Evolutionary conservation across 2,113 vertebrate species (phyloP).

Genomic region (Plecotus auritus): DNA sequence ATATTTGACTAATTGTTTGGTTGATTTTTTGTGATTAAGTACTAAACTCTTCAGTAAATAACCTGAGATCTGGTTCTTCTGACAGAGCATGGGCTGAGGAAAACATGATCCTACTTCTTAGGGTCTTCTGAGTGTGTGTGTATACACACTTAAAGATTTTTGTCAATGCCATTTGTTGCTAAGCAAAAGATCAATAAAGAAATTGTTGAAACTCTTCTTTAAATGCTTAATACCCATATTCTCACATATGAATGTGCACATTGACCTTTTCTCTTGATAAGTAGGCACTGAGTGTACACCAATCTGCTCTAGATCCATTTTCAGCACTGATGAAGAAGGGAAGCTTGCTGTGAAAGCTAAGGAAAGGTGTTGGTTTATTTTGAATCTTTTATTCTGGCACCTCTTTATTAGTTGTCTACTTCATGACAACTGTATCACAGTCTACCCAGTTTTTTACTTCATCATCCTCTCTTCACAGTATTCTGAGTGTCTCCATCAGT

Average conservation of each 20-base stretch:
- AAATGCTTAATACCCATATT: not conserved
- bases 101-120: not conserved
- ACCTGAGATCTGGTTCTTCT: not conserved
- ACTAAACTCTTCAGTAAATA: not conserved
- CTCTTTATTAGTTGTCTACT: not conserved
- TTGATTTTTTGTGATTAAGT: not conserved
- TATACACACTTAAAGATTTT: not conserved
- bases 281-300: not conserved
- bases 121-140: not conserved
- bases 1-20: not conserved
- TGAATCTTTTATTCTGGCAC: not conserved
- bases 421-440: not conserved
- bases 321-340: not conserved
- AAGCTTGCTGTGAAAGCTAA: not conserved
- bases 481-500: not conserved
- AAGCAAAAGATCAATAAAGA: not conserved
- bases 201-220: not conserved
- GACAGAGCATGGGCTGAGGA: not conserved
- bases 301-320: not conserved
- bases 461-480: not conserved
- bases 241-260: not conserved
- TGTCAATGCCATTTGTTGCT: not conserved
- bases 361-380: not conserved
- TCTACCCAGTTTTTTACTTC: not conserved
- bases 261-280: not conserved